Conservation (phyloP, 2,888 invertebrate genomes). For the Prosapia bicincta region DNA sequence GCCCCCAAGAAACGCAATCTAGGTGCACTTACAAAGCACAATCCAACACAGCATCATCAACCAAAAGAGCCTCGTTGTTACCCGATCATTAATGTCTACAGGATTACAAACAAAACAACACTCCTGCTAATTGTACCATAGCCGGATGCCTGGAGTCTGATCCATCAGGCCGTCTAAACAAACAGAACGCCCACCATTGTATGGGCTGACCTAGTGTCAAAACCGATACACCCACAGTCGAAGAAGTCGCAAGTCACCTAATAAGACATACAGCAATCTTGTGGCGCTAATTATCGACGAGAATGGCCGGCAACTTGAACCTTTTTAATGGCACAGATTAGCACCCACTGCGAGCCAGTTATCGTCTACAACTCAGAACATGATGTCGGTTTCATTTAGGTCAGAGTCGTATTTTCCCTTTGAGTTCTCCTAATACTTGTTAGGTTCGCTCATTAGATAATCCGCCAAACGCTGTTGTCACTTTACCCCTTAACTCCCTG, state of each 20-base stretch:
- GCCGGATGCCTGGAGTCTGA: not conserved
- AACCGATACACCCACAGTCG: not conserved
- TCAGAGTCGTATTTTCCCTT: no score
- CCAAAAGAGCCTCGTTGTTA: not conserved
- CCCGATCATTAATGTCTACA: not conserved
- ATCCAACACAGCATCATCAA: not conserved
- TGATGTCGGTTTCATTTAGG: no score
- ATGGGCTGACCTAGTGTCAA: not conserved
- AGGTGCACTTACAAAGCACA: no score
- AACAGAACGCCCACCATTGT: not conserved
- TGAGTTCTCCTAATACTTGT: no score
- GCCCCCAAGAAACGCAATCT: no score
- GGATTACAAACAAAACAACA: not conserved
- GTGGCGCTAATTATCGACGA: not conserved
- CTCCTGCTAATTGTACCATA: not conserved
- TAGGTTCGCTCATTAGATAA: no score
- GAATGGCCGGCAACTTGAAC: not conserved
- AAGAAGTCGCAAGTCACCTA: not conserved
- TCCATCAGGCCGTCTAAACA: not conserved
- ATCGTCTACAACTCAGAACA: no score
- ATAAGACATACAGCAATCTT: not conserved
- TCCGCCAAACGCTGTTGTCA: no score
- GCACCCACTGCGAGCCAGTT: not conserved
- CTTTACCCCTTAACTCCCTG: no score
- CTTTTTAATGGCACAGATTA: not conserved